Evolutionary conservation across 2,888 invertebrate species (phyloP).

Genomic region (Cephus rjabovi): DNA sequence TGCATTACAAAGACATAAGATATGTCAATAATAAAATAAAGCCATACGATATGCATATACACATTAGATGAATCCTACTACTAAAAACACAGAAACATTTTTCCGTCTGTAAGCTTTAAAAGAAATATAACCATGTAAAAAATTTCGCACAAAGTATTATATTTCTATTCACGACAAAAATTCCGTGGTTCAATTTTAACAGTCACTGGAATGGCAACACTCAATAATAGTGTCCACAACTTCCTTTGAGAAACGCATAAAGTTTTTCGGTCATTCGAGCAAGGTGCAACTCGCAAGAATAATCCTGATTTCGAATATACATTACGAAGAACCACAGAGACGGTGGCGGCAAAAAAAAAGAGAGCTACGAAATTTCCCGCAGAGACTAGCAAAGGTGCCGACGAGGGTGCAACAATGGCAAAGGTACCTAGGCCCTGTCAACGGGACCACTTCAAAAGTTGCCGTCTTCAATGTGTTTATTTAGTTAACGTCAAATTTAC

Average conservation of each 20-base stretch:
- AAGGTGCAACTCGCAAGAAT: conserved; percentile 26
- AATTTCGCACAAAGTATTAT: neutral
- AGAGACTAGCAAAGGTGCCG: conserved; percentile 36
- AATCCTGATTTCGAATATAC: conserved; percentile 18
- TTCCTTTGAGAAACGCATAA: neutral
- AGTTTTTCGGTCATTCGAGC: conserved; percentile 22
- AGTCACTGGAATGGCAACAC: neutral
- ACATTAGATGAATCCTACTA: too few relatives aligned
- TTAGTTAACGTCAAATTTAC: conserved; percentile 65
- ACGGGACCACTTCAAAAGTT: conserved; percentile 61
- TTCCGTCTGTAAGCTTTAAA: neutral
- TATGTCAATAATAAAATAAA: neutral
- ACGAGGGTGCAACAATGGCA: conserved; percentile 31
- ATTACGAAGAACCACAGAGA: conserved; percentile 7
- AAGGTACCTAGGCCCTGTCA: conserved; percentile 17
- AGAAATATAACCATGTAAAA: neutral
- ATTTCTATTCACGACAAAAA: neutral
- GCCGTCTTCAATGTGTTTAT: conserved; percentile 64
- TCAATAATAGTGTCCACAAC: neutral
- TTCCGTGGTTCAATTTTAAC: neutral
- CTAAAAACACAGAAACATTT: neutral
- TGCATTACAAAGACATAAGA: neutral
- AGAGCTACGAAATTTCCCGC: conserved; percentile 30
- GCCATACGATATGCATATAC: too few relatives aligned
- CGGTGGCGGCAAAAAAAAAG: conserved; percentile 15